Base-by-base conservation (phyloP, 92 coral and sea anemone genomes). In the Pocillopora meandrina region DNA sequence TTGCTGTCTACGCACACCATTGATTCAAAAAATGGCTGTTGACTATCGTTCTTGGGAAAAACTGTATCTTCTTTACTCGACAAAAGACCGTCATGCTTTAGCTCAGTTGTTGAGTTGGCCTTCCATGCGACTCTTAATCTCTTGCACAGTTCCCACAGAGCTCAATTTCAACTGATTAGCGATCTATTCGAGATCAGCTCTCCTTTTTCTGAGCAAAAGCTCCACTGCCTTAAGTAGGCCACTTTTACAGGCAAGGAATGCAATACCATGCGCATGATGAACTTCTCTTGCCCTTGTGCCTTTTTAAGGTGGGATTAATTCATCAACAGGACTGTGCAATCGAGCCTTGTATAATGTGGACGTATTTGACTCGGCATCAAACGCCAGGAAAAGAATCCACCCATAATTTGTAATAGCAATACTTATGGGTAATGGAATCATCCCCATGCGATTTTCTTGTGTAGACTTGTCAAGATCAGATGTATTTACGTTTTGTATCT, bases 1-100 rank as follows among this genome's bases (percentile, higher is more conserved):
- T 62, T 80, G 81, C 72, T 86, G 80, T 86, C 85, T 62, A 79
- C 81, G 81, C 89, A 86, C 64, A 61, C 89, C 89, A 86, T 86
- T 33, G 85, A 73, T 57, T 86, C 89, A 86, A 79, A 71, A 55
- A 47, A 86, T 61, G 85, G 85, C 26, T 23, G 26, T 86, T 86
- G 79, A 56, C 31, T 79, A 72, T 86, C 71, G 21, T 62, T 35
- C n/a, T 71, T 18, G 9, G 75, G 80, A 66, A 78, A 86, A 86
- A 86, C 36, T 14, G 78, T 86, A 85, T 86, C 79, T 74, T 86
- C 80, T 79, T 21, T 71, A 86, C 17, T 63, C 35, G 20, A 10
- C 60, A 18, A 77, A 77, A 64, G 71, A 63, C 72, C 60, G 14
- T 83, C 84, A 77, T 83, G 69, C 77, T 72, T 88, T 23, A 31